Conservation (phyloP, 2,888 invertebrate genomes). For the Seira ritae region DNA sequence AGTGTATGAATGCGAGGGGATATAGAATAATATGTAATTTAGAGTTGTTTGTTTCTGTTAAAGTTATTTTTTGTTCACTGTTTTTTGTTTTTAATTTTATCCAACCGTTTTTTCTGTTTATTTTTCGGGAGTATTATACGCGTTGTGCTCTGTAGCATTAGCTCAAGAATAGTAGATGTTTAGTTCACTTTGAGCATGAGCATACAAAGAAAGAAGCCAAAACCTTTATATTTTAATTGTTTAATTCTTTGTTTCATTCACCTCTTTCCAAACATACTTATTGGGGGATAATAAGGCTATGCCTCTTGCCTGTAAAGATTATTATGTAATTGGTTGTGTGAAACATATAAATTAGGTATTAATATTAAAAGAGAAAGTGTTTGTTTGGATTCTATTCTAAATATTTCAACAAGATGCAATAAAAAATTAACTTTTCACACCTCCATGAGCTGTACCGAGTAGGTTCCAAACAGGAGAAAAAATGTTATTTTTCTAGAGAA, state of each 20-base stretch:
- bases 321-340: neutral
- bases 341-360: neutral
- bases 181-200: neutral
- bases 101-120: neutral
- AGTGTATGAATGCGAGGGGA: conserved; percentile 57
- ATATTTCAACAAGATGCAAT: conserved; percentile 51
- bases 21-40: conserved; percentile 18
- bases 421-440: conserved; percentile 29
- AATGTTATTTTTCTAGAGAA: conserved; percentile 20
- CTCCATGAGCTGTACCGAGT: conserved; percentile 35
- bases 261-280: neutral
- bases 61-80: conserved; percentile 29
- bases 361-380: neutral
- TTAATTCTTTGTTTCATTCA: neutral
- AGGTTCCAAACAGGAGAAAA: conserved; percentile 45
- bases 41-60: conserved; percentile 21
- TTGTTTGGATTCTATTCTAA: neutral
- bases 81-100: conserved; percentile 32
- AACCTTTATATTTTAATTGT: neutral
- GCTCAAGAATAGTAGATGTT: neutral
- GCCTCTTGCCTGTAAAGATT: conserved; percentile 1
- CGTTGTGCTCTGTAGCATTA: neutral
- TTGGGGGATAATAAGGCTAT: conserved; percentile 1
- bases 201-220: conserved; percentile 8
- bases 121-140: neutral